Evolutionary conservation across 1,140 invertebrate species (phyloP), one percentile per base, ranked within the genome.

Genomic region (Drosophila murphyi): DNA sequence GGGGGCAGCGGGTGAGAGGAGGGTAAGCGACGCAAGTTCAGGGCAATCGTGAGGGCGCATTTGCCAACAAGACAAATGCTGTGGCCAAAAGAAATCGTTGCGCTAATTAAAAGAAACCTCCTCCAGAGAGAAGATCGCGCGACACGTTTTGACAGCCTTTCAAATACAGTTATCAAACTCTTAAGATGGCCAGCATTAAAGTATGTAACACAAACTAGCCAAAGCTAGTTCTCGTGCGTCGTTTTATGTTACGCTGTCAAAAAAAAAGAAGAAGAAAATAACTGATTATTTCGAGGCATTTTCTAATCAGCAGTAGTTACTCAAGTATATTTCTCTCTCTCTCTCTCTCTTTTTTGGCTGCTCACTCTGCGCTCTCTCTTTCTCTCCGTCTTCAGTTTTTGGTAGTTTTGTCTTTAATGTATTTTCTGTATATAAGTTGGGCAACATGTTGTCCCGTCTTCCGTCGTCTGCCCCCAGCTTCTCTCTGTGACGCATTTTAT

Each of bases 371-470:
- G 20, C 20, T 20, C 20, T 20, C 20, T 20, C 37, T n/a, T 31
- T 1, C 3, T n/a, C 4, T 10, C 34, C 35, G 41, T 39, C 31
- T 61, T 43, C 39, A 31, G 47, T 76, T 35, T 20, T 64, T 56
- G 41, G 55, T 63, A 28, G 43, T 75, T 60, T 55, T 56, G 34
- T 48, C 2, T 54, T 39, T 5, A 12, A 3, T n/a, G 29, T 60
- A 35, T 41, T 35, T 52, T 35, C 12, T 59, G 43, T 67, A 57
- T 88, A 88, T 69, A 83, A 88, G 80, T 87, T 77, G 72, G 73
- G 80, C 69, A 88, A 87, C 67, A 72, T 65, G 51, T 65, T 43
- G 45, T 32, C 28, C 48, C 37, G 35, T 34, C 7, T 47, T 45
- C 43, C 1, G 12, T 32, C 55, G 1, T 45, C 55, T 31, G 20